Conservation (phyloP, 2,888 invertebrate species). For the Cheilosia impressa region DNA sequence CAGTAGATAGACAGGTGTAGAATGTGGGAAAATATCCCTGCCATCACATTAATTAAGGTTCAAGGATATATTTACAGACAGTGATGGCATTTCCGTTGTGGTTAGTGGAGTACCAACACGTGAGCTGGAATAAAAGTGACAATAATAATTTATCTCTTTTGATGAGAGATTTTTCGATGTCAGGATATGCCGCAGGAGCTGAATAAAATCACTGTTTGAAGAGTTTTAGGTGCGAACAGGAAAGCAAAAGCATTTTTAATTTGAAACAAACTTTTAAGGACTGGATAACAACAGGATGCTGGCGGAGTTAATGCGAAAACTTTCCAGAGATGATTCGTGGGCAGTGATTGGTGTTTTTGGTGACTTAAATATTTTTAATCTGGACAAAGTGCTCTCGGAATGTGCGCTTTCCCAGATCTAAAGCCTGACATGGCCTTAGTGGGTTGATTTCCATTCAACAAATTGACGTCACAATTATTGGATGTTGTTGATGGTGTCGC, state of each 20-base stretch:
- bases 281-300: too few species aligned
- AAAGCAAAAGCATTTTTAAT: not conserved
- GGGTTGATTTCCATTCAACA: too few species aligned
- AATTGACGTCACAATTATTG: too few species aligned
- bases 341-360: too few species aligned
- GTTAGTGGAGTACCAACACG: conserved; percentile 53
- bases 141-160: conserved; percentile 57
- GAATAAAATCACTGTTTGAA: conserved; percentile 1
- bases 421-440: too few species aligned
- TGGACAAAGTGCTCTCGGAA: too few species aligned
- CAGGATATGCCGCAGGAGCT: conserved; percentile 16
- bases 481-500: too few species aligned
- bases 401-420: too few species aligned
- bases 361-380: too few species aligned
- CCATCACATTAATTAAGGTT: conserved; percentile 70
- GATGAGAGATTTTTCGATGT: conserved; percentile 19
- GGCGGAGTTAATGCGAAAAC: too few species aligned
- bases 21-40: conserved; percentile 53
- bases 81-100: conserved; percentile 26
- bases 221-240: too few species aligned
- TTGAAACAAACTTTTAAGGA: not conserved
- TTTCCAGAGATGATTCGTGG: too few species aligned
- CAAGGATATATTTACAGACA: conserved; percentile 47
- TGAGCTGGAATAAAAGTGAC: conserved; percentile 65
- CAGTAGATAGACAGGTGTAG: not conserved